Evolutionary conservation across 2,888 invertebrate species (phyloP), one percentile per base, ranked within the genome.

Genomic region (Watsonalla binaria): DNA sequence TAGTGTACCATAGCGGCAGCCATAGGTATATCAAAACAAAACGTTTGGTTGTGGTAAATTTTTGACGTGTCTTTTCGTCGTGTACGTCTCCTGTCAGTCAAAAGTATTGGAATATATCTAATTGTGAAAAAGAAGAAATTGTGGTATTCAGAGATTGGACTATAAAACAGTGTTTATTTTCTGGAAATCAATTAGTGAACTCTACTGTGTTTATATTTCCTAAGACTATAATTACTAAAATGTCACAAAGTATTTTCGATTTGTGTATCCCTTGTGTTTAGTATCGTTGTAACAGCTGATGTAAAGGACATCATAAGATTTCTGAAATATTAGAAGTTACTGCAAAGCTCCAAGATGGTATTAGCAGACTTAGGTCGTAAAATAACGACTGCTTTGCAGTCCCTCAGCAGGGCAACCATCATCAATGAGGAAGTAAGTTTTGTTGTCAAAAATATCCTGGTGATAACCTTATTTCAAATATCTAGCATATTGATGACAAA

Each of bases 331-430:
- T 11, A 42, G 53, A 61, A 59, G 56, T 58, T 59, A 68, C 61
- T 58, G 61, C 61, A 68, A 63, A 5, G 5, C 5, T 42, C 11
- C 81, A 95, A 92, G 83, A 99, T 99, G 99, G 99, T 99, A 86
- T 96, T 99, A 94, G 99, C 99, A 76, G 99, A 99, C 93, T 94
- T 99, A 86, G 99, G 99, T 82, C 95, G 99, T 82, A 99, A 99
- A 93, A 99, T 99, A 83, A 99, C 99, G 78, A 96, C 97, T 87
- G 99, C 99, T 62, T 92, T 99, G 87, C 96, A 98, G 84, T 98
- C 98, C 53, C 92, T 99, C 66, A 99, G 98, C 92, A 98, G 98
- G 92, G 99, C 99, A 59, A 99, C 99, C 50, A 96, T 99, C 63
- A 99, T 99, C 74, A 99, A 99, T 92, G 98, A 99, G 92, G 98